These are phyloP conservation scores for Alligator sinensis DNA, from an alignment of 2,113 vertebrate species.

Conservation along the genomic window DNA sequence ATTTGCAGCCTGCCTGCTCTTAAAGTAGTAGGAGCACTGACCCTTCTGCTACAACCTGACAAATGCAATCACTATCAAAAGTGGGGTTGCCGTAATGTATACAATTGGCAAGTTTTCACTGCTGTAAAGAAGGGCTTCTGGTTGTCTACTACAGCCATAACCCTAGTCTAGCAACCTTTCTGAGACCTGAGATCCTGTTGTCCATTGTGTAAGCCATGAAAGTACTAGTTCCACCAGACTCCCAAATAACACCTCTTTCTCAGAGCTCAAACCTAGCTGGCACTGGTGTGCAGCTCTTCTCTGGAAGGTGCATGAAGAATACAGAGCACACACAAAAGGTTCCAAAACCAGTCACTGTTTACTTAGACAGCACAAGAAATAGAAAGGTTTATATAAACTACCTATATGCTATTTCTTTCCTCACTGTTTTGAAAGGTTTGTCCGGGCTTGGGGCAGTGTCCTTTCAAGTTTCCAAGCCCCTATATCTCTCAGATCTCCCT, in stretches of 20 bases:
- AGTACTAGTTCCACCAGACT: not conserved
- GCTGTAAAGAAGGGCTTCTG: no score
- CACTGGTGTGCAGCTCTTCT: not conserved
- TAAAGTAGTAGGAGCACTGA: no score
- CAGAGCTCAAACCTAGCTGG: not conserved
- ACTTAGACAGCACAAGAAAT: not conserved
- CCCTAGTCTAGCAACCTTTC: not conserved
- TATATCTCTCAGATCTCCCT: not conserved
- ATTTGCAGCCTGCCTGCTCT: no score
- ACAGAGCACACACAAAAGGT: not conserved
- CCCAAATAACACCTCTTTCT: not conserved
- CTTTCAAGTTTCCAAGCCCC: not conserved
- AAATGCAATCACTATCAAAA: not conserved
- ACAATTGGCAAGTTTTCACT: not conserved
- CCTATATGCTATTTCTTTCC: not conserved
- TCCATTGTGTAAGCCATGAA: not conserved
- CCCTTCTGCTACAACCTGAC: not conserved
- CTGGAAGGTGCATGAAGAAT: not conserved
- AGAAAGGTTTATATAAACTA: not conserved
- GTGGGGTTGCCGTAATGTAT: not conserved
- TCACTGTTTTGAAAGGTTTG: not conserved
- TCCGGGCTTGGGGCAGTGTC: not conserved
- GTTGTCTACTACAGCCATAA: no score
- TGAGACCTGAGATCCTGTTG: not conserved
- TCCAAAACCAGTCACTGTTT: not conserved